phyloP scores from a whole-genome alignment of 2,113 vertebrate genomes.

The Rissa tridactyla region DNA sequence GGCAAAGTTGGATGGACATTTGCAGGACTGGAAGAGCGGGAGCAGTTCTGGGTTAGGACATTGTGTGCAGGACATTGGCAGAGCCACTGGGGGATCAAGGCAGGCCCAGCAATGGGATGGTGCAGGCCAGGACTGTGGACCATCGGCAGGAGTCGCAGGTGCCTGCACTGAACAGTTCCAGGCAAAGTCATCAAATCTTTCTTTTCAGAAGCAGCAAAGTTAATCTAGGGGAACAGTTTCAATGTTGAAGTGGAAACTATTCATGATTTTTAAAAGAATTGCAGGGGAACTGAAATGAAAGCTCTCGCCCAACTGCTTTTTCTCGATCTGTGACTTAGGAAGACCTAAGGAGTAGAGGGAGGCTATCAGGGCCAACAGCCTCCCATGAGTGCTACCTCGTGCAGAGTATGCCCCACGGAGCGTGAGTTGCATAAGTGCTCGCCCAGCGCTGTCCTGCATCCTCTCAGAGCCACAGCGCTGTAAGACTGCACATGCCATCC shows the following conservation, averaged over 20 bases:
- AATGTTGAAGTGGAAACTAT: neutral
- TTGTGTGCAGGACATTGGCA: neutral
- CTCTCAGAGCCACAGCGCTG: neutral
- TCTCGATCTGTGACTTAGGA: neutral
- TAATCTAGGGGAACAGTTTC: neutral
- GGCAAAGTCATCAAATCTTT: neutral
- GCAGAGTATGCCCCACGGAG: neutral
- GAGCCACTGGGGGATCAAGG: neutral
- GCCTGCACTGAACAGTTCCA: neutral
- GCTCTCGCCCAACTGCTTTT: neutral
- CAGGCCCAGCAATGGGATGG: neutral
- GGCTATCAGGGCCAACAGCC: neutral
- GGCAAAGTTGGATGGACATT: neutral
- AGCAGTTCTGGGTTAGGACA: neutral
- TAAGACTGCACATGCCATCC: neutral
- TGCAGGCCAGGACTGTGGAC: neutral
- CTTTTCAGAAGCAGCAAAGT: neutral
- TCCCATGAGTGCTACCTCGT: neutral
- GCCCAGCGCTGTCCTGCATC: neutral
- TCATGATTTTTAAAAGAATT: neutral
- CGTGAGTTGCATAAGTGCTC: neutral
- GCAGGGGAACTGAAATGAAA: neutral
- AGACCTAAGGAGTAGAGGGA: neutral
- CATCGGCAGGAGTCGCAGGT: accelerated
- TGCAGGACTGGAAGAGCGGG: neutral